phyloP scores from a whole-genome alignment of 2,888 invertebrate genomes.

The Poecilus cupreus region DNA sequence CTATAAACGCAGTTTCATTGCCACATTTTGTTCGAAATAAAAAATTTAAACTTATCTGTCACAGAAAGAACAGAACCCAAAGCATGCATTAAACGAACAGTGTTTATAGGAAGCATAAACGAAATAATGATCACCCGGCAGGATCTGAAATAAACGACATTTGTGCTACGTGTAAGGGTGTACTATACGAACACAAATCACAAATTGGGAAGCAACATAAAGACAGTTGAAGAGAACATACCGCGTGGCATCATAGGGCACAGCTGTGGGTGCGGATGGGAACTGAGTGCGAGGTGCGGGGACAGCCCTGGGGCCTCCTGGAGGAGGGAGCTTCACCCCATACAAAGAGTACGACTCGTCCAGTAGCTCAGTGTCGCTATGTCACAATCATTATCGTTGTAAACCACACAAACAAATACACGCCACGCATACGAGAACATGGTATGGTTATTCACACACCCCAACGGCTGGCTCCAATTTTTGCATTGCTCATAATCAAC shows the following conservation, averaged over 20 bases:
- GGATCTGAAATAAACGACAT: background rate
- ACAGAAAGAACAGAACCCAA: background rate
- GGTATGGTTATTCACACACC: constrained; percentile 13
- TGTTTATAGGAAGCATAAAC: background rate
- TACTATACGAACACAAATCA: background rate
- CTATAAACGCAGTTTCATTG: too few species aligned
- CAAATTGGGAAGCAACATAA: constrained; percentile 10
- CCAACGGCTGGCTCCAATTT: constrained; percentile 19
- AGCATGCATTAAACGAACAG: background rate
- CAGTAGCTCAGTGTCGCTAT: constrained; percentile 80
- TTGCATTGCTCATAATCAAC: background rate
- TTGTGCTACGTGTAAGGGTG: background rate
- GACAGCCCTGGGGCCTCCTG: constrained; percentile 71
- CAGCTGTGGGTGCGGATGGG: constrained; percentile 73
- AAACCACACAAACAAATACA: constrained; percentile 4
- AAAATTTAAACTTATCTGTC: background rate
- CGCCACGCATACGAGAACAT: constrained; percentile 1
- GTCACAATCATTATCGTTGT: constrained; percentile 59
- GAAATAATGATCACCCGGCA: background rate
- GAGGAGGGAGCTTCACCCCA: constrained; percentile 79
- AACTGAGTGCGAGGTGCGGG: constrained; percentile 70
- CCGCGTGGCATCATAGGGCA: constrained; percentile 78
- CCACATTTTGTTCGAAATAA: background rate
- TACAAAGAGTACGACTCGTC: constrained; percentile 83
- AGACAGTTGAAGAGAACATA: constrained; percentile 67